Percentiles rank a stretch among this genome's conserved stretches.
Evolutionary conservation across 1,140 invertebrate species (phyloP).

Genomic region (Neotoxoptera formosana): DNA sequence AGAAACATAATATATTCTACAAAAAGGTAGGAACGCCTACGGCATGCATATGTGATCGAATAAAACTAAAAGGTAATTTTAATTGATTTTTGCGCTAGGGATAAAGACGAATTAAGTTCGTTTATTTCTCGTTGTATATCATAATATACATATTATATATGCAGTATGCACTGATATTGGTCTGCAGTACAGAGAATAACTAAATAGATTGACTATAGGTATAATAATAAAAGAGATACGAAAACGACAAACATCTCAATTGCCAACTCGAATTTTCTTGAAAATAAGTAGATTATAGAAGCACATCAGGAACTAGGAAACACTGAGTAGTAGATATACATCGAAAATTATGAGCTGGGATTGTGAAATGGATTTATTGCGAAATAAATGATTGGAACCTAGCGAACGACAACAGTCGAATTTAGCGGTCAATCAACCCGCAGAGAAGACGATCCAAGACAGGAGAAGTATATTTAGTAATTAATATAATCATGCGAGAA

Average conservation of each 20-base stretch:
- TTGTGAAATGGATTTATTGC: not conserved
- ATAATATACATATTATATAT: no score
- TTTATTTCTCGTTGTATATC: no score
- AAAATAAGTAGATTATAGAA: not conserved
- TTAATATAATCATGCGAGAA: not conserved
- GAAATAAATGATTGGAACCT: not conserved
- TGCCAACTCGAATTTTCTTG: no score
- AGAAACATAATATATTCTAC: not conserved
- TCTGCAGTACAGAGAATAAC: not conserved
- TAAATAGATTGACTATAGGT: not conserved
- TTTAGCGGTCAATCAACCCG: not conserved
- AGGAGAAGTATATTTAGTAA: not conserved
- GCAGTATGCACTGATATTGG: no score
- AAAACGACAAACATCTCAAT: no score
- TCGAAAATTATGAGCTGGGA: not conserved
- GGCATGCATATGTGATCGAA: not conserved
- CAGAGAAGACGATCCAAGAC: not conserved
- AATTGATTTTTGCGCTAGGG: no score
- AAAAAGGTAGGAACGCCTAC: not conserved
- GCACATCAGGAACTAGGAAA: not conserved
- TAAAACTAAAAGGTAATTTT: no score
- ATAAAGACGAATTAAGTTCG: no score
- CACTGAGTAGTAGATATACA: not conserved
- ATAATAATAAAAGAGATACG: not conserved
- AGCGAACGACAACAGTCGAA: not conserved